Conservation (phyloP, 2,797 vertebrate species). For the Poeciliopsis paucimaculata region DNA sequence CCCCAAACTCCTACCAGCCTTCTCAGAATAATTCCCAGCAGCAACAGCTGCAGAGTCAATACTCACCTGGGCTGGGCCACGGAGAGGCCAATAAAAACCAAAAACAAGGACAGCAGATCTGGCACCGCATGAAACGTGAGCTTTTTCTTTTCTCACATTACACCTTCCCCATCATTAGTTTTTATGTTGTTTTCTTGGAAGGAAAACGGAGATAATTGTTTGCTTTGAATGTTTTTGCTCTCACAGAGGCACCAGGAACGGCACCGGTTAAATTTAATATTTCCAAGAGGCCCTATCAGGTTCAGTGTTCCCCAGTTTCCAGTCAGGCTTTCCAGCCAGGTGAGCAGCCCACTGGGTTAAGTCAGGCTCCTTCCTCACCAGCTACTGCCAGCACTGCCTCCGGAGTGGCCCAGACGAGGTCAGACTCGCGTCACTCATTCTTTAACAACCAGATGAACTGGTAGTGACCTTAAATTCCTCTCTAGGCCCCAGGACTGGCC, state of each 20-base stretch:
- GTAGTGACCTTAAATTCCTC: slow-evolving; percentile 8
- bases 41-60: slow-evolving; percentile 67
- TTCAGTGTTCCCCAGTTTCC: slow-evolving; percentile 73
- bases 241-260: slow-evolving; percentile 87
- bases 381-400: slow-evolving; percentile 51
- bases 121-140: slow-evolving; percentile 92
- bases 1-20: slow-evolving; percentile 72
- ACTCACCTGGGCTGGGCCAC: slow-evolving; percentile 67
- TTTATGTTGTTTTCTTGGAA: neutral
- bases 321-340: slow-evolving; percentile 80
- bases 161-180: neutral
- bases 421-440: slow-evolving; percentile 16
- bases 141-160: neutral
- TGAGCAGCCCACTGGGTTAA: slow-evolving; percentile 79
- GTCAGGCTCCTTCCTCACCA: slow-evolving; percentile 60
- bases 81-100: slow-evolving; percentile 82
- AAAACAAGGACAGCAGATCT: slow-evolving; percentile 87
- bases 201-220: neutral
- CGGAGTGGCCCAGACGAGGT: slow-evolving; percentile 81
- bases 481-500: slow-evolving; percentile 92
- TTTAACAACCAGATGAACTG: neutral
- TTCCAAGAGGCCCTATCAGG: slow-evolving; percentile 85
- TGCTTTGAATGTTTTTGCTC: slow-evolving; percentile 1
- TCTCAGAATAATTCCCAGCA: slow-evolving; percentile 71
- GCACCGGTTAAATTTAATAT: slow-evolving; percentile 91